Evolutionary conservation across 2,888 invertebrate genomes (phyloP).

Genomic region (Drosophila atripex): DNA sequence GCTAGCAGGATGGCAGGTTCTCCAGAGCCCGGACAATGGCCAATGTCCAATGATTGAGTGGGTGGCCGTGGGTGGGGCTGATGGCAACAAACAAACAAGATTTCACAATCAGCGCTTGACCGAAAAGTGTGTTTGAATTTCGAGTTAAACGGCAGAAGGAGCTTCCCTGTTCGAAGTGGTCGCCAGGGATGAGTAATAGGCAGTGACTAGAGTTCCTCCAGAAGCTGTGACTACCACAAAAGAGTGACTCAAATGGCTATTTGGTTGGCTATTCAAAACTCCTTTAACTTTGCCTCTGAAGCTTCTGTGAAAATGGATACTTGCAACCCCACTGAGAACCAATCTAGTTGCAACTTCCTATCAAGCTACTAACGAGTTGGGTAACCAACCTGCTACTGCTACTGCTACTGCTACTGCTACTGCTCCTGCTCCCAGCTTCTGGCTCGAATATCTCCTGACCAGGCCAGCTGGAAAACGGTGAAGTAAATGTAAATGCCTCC

Average conservation of each 20-base stretch:
- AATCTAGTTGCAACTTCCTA: neutral
- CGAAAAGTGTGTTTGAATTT: conserved; percentile 69
- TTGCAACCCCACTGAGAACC: neutral
- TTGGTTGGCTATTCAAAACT: too few species aligned
- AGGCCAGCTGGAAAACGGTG: conserved; percentile 26
- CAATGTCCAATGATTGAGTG: conserved; percentile 46
- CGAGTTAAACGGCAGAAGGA: conserved; percentile 57
- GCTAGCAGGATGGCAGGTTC: conserved; percentile 9
- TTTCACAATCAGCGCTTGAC: conserved; percentile 70
- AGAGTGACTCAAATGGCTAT: neutral
- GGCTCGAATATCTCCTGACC: neutral
- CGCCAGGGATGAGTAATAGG: conserved; percentile 5
- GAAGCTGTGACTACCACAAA: neutral
- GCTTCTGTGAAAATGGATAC: neutral
- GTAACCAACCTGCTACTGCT: conserved; percentile 8
- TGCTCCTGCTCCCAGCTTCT: conserved; percentile 5
- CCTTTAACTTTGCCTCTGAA: neutral
- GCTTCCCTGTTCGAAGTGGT: neutral
- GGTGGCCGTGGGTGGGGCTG: conserved; percentile 5
- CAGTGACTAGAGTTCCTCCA: neutral
- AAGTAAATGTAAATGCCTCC: conserved; percentile 53
- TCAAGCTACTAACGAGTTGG: conserved; percentile 10
- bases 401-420: conserved; percentile 16
- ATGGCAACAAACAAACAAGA: conserved; percentile 68
- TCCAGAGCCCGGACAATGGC: conserved; percentile 50